Evolutionary conservation across 2,113 vertebrate species (phyloP).

Genomic region (Leucosticte australis): DNA sequence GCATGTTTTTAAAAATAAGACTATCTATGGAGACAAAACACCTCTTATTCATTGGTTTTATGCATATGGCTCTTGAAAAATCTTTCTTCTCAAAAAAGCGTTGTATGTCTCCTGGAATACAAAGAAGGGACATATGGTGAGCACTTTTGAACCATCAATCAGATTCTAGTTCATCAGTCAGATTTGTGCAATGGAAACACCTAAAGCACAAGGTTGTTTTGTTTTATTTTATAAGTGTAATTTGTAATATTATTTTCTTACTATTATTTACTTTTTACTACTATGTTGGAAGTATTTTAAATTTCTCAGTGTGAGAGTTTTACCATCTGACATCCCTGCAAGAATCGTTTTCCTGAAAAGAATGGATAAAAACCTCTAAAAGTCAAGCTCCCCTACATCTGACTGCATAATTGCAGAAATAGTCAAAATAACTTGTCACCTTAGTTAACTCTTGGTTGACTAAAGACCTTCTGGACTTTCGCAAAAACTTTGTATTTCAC

Average conservation of each 20-base stretch:
- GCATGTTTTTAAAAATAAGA: neutral
- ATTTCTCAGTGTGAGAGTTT: neutral
- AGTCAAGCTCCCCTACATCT: neutral
- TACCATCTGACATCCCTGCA: neutral
- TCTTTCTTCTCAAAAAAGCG: neutral
- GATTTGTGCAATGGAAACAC: constrained; percentile 28
- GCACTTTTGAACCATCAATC: constrained; percentile 38
- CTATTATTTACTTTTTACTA: neutral
- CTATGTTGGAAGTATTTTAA: neutral
- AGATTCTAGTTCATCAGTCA: neutral
- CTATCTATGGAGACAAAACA: neutral
- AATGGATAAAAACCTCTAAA: neutral
- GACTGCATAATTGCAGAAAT: neutral
- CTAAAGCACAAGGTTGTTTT: neutral
- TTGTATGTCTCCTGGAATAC: constrained; percentile 1
- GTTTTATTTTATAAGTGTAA: neutral
- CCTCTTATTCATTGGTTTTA: neutral
- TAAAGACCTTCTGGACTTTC: neutral
- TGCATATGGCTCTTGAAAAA: neutral
- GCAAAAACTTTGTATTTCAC: neutral
- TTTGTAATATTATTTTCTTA: constrained; percentile 5
- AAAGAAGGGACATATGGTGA: constrained; percentile 31
- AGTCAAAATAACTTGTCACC: neutral
- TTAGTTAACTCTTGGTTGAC: neutral
- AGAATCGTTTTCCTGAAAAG: neutral